phyloP scores from a whole-genome alignment of 2,888 invertebrate genomes.

The Pherbina coryleti region DNA sequence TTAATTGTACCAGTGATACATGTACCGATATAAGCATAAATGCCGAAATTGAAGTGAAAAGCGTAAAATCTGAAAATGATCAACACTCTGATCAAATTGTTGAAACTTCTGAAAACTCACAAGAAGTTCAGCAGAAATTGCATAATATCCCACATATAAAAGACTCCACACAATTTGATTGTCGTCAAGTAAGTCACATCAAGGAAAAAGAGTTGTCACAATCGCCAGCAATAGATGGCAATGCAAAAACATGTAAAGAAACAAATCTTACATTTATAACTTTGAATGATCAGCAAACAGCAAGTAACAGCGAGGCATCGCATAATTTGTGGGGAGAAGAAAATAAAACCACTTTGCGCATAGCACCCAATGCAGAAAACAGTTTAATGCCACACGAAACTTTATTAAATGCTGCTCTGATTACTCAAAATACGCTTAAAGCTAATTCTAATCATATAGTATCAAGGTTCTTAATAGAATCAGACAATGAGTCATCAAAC shows the following conservation, averaged over 20 bases:
- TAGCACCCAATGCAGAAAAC: background rate
- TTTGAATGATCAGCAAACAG: slow-evolving; percentile 43
- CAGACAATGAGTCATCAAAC: background rate
- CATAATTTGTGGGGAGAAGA: slow-evolving; percentile 11
- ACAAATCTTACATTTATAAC: slow-evolving; percentile 47
- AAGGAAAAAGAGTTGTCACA: background rate
- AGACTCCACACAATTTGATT: background rate
- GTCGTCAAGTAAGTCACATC: background rate
- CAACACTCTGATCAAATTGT: background rate
- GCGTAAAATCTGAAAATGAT: background rate
- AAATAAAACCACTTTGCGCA: background rate
- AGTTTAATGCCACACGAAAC: background rate
- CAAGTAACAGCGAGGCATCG: slow-evolving; percentile 24
- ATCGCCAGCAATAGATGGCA: slow-evolving; percentile 34
- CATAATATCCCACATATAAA: background rate
- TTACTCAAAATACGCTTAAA: background rate
- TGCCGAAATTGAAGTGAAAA: background rate
- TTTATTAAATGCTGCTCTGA: background rate
- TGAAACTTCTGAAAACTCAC: background rate
- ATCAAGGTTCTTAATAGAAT: background rate
- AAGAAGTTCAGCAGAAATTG: background rate
- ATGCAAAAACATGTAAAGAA: slow-evolving; percentile 14
- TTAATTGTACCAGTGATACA: slow-evolving; percentile 6
- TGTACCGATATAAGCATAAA: background rate
- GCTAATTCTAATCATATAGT: background rate